Evolutionary conservation across 2,888 invertebrate species (phyloP).

Genomic region (Neoitamus cyanurus): DNA sequence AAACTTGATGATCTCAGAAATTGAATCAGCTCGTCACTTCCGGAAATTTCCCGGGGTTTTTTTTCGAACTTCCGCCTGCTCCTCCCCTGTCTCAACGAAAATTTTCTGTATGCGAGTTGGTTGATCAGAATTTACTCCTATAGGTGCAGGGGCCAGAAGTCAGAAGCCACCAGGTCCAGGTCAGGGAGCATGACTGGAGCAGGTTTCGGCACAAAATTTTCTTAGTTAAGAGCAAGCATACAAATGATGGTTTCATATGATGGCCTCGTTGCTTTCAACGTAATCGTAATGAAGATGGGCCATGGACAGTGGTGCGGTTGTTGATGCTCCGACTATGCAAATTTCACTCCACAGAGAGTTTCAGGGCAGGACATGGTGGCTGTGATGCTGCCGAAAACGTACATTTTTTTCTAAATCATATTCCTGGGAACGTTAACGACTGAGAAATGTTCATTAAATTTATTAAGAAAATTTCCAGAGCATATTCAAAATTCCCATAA

Average conservation of each 20-base stretch:
- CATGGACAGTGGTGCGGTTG: not conserved
- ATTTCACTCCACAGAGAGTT: not conserved
- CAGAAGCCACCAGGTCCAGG: not conserved
- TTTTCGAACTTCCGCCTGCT: not conserved
- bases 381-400: not conserved
- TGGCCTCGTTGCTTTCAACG: not conserved
- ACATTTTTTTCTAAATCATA: not conserved
- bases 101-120: not conserved
- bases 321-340: not conserved
- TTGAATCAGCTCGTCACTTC: conserved; percentile 29
- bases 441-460: not conserved
- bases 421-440: not conserved
- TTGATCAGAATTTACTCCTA: not conserved
- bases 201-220: not conserved
- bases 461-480: not conserved
- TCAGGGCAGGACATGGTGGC: not conserved
- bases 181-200: not conserved
- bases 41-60: not conserved
- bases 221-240: not conserved
- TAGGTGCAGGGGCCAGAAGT: not conserved
- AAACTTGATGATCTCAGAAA: conserved; percentile 38
- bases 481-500: not conserved
- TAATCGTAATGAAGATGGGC: not conserved
- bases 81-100: not conserved
- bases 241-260: not conserved